Evolutionary conservation across 2,888 invertebrate species (phyloP).

Genomic region (Pinctada fucata): DNA sequence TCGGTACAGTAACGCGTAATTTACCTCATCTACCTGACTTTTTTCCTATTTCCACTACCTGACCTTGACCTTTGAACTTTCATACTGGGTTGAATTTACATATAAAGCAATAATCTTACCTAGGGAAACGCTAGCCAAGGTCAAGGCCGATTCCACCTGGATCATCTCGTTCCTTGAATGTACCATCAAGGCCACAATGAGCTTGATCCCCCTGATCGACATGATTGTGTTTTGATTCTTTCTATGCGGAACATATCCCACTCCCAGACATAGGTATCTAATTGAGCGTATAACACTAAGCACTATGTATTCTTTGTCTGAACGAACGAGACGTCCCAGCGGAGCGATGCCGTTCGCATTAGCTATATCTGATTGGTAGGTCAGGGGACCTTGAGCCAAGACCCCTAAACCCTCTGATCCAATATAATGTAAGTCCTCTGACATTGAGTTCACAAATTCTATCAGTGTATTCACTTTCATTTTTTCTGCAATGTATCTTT

Average conservation of each 20-base stretch:
- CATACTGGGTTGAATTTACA: no score
- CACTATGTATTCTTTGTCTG: conserved; percentile 73
- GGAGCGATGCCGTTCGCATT: conserved; percentile 71
- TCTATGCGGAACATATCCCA: conserved; percentile 72
- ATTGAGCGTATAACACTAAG: conserved; percentile 73
- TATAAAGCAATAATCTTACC: conserved; percentile 55
- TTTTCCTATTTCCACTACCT: neutral
- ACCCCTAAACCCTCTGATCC: conserved; percentile 75
- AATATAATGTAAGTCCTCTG: conserved; percentile 73
- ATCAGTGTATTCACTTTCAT: conserved; percentile 73
- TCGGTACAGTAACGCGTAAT: no score
- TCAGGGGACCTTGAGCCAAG: conserved; percentile 72
- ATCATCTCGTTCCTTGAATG: conserved; percentile 71
- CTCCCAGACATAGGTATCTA: conserved; percentile 72
- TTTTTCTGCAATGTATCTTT: conserved; percentile 70
- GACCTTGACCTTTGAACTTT: conserved; percentile 3
- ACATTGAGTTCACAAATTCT: conserved; percentile 73
- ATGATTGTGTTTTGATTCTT: conserved; percentile 71
- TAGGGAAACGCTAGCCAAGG: conserved; percentile 71
- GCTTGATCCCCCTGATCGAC: conserved; percentile 70
- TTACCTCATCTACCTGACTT: no score
- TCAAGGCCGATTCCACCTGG: conserved; percentile 74
- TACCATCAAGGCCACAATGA: conserved; percentile 73
- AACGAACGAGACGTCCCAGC: conserved; percentile 68
- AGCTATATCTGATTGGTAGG: conserved; percentile 69